Evolutionary conservation across 2,888 invertebrate genomes (phyloP), one percentile per base, ranked within the genome.

Genomic region (Eristalis arbustorum): DNA sequence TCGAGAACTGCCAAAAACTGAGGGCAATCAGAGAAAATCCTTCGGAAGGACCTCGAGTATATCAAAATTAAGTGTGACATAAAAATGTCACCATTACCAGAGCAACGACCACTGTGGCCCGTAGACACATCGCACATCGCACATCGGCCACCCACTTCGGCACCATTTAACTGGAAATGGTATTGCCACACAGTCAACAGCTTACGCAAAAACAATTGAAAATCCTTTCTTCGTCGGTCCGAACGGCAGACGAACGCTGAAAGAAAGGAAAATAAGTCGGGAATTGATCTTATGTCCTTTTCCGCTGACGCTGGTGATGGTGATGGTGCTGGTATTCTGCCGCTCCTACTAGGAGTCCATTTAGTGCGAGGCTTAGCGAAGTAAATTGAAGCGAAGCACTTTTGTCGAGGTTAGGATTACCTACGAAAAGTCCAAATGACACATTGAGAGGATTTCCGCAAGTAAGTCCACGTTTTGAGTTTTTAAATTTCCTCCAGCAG

Each of bases 41-140:
- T 71, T 74, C 64, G 40, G 3, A 74, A 81, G 73, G 69, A 81
- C 85, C 71, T 77, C 62, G 69, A 85, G 85, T 85, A 85, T 85
- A 85, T 85, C 85, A 85, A 85, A 85, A 85, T 85, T 85, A 85
- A 85, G 85, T 85, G 85, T 81, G 81, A 85, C 77, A 81, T 85
- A 81, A 85, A 85, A 85, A 56, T 81, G 85, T 85, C 85, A 77
- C 77, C 81, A 85, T 85, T 81, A 68, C 69, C 61, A 64, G 69
- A 57, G 37, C 69, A 79, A 84, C 69, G 74, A 73, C 76, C 72
- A 64, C 66, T 63, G 69, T 23, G 69, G n/a, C 23, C 57, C 59
- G 69, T 67, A 74, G 76, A 83, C 57, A 67, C 62, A 23, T 56
- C 31, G 11, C 57, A 67, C 62, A 23, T 56, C 31, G 11, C 31